Evolutionary conservation across 2,113 vertebrate species (phyloP).

Genomic region (Myxocyprinus asiaticus): DNA sequence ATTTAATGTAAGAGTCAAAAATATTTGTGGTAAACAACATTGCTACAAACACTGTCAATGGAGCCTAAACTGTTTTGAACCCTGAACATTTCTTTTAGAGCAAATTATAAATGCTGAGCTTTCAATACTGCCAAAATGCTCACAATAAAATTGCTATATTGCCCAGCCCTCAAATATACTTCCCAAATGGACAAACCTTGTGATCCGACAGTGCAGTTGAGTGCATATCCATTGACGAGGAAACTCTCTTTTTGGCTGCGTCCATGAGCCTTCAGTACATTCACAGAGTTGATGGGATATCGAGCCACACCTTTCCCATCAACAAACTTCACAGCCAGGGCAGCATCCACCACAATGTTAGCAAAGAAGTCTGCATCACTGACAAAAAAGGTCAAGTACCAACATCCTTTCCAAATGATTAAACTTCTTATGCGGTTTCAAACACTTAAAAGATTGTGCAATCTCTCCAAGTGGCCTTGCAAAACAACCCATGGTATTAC

Average conservation of each 20-base stretch:
- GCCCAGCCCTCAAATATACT: too few species aligned
- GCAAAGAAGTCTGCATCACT: constrained; percentile 94
- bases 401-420: not conserved
- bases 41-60: too few species aligned
- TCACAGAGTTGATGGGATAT: constrained; percentile 93
- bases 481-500: too few species aligned
- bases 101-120: too few species aligned
- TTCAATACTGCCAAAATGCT: too few species aligned
- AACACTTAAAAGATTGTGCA: too few species aligned
- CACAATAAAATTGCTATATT: too few species aligned
- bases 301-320: constrained; percentile 86
- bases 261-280: constrained; percentile 93
- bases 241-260: constrained; percentile 93
- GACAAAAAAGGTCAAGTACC: constrained; percentile 63
- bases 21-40: too few species aligned
- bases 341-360: constrained; percentile 94
- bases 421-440: not conserved
- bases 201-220: constrained; percentile 93
- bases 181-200: constrained; percentile 75
- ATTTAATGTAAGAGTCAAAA: too few species aligned
- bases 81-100: too few species aligned
- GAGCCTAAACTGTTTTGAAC: too few species aligned
- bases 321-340: constrained; percentile 87
- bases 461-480: too few species aligned
- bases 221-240: constrained; percentile 89